Conservation (phyloP, 23 tunicate genomes). For the Oikopleura vanhoeffeni region DNA sequence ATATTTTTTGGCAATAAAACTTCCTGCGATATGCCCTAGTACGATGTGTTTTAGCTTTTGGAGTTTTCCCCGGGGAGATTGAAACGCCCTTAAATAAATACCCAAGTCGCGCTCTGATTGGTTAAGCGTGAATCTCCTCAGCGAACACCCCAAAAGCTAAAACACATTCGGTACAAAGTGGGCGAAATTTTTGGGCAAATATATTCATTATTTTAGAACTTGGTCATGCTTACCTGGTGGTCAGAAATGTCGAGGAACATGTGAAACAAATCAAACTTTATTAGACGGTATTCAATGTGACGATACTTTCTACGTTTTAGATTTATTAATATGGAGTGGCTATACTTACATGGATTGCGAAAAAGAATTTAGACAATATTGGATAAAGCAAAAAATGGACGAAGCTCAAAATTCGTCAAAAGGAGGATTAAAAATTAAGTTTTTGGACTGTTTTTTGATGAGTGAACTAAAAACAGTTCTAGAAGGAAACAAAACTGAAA, state of each 20-base stretch:
- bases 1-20: too few relatives aligned
- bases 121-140: too few relatives aligned
- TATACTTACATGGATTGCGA: constrained; percentile 25
- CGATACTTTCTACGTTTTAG: neutral
- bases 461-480: constrained; percentile 12
- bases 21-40: too few relatives aligned
- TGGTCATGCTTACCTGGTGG: neutral
- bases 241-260: neutral
- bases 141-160: too few relatives aligned
- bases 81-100: too few relatives aligned
- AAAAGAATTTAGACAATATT: constrained; percentile 62
- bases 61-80: too few relatives aligned
- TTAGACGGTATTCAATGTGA: neutral
- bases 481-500: neutral
- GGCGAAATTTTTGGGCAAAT: too few relatives aligned
- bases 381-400: constrained; percentile 36
- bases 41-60: too few relatives aligned
- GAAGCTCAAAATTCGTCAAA: constrained; percentile 24
- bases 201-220: too few relatives aligned
- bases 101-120: too few relatives aligned
- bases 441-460: constrained; percentile 19
- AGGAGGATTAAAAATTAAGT: constrained; percentile 19
- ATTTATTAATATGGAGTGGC: neutral
- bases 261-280: neutral
- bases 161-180: too few relatives aligned